Base-by-base conservation (phyloP, 2,888 invertebrate species). In the Machimus rusticus region DNA sequence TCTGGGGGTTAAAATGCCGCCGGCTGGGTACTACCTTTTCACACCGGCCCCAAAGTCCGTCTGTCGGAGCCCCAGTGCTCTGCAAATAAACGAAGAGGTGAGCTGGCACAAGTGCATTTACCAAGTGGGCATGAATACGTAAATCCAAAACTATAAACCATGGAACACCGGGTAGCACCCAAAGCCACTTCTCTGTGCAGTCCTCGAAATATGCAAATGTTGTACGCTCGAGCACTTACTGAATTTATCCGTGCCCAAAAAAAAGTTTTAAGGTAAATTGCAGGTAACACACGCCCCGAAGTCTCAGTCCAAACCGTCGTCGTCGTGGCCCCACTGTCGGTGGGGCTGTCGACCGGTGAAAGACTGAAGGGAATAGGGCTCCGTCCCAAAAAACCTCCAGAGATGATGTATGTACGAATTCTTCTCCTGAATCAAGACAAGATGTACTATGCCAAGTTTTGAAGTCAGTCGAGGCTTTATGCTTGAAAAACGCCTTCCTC, bases 191-290 rank as follows among this genome's bases (percentile, higher is more conserved):
- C 39, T 76, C 76, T n/a, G 37, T 76, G 76, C 76, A 76, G 76
- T 76, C 1, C 76, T 76, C 34, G 76, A 37, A 76, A 76, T 76
- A 76, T 76, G 76, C 34, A 76, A 76, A 34, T 76, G 34, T 76
- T 76, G 37, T 76, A 37, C 76, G 76, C 76, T 76, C 37, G 76
- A 76, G 76, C 76, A 76, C 76, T 76, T 76, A 37, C 76, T 37
- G 76, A 76, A 76, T 76, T 37, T 76, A 76, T 37, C 5, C 76
- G 6, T 37, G 31, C 76, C 34, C 19, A 34, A 37, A 37, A 37
- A 37, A 37, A 76, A 76, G 34, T 37, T 76, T 76, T 76, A 76
- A 76, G 76, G 76, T 76, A 76, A 76, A 76, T 76, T 76, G 34
- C 37, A 76, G 34, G 76, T 31, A 28, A 19, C 28, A 66, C 66